These are phyloP conservation scores for Symphodus melops DNA, from an alignment of 2,113 vertebrate genomes.

Conservation along the genomic window DNA sequence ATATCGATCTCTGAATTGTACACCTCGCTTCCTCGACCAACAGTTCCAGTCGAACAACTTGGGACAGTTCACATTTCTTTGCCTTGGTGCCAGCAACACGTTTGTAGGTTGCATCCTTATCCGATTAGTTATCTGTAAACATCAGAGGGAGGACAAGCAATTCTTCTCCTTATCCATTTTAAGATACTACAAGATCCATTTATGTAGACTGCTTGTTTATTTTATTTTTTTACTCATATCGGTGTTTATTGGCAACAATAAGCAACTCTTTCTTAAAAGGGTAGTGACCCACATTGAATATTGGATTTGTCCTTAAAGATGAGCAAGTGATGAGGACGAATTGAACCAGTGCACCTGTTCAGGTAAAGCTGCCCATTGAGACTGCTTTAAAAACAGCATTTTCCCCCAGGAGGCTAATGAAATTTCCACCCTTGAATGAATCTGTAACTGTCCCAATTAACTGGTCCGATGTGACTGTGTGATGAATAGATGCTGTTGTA, in stretches of 20 bases:
- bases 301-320: not conserved
- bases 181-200: too few relatives aligned
- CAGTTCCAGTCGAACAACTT: conserved; percentile 5
- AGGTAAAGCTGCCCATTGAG: not conserved
- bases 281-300: not conserved
- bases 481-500: conserved; percentile 1
- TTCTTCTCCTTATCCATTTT: too few relatives aligned
- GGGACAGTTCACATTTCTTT: not conserved
- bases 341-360: conserved; percentile 25
- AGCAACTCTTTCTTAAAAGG: not conserved
- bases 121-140: not conserved
- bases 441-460: conserved; percentile 41
- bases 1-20: too few relatives aligned
- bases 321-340: not conserved
- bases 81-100: not conserved
- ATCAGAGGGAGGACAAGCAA: not conserved
- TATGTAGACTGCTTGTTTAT: too few relatives aligned
- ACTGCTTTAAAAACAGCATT: not conserved
- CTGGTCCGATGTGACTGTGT: not conserved
- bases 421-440: conserved; percentile 37
- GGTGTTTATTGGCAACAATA: not conserved
- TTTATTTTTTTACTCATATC: too few relatives aligned
- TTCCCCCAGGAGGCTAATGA: conserved; percentile 37
- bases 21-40: too few relatives aligned
- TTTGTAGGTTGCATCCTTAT: not conserved